Conservation (phyloP, 2,113 vertebrate species). For the Pagrus major region DNA sequence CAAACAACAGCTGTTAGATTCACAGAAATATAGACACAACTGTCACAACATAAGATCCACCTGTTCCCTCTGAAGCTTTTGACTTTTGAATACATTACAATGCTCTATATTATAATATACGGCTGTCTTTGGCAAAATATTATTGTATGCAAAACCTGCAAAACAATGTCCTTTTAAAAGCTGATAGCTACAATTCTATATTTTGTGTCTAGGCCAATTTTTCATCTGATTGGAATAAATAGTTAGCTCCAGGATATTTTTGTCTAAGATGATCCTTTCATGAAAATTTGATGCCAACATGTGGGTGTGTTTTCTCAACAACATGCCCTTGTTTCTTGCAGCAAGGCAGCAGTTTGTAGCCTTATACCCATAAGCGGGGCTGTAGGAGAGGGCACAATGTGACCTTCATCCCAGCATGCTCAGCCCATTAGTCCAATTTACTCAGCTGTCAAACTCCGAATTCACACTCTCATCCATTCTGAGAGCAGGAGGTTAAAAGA, state of each 20-base stretch:
- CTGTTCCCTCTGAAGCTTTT: neutral
- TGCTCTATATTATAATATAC: neutral
- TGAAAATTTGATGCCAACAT: constrained; percentile 32
- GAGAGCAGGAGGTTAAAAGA: constrained; percentile 64
- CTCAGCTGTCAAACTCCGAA: constrained; percentile 75
- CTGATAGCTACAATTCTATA: neutral
- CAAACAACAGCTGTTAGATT: neutral
- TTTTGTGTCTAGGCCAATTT: neutral
- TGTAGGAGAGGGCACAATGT: constrained; percentile 41
- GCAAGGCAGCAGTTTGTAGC: constrained; percentile 28
- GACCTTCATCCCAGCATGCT: constrained; percentile 67
- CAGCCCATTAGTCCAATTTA: constrained; percentile 80
- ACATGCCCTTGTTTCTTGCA: constrained; percentile 25
- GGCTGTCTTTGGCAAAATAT: neutral
- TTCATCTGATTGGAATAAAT: constrained; percentile 19
- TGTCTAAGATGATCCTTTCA: neutral
- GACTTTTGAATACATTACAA: neutral
- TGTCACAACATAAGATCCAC: neutral
- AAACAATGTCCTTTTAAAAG: neutral
- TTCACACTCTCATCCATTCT: constrained; percentile 61
- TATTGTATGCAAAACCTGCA: neutral
- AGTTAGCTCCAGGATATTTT: constrained; percentile 38
- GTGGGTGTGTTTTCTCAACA: constrained; percentile 37
- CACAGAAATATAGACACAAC: neutral
- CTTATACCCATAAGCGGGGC: constrained; percentile 51